A percentile compares a stretch with the other conserved stretches of the same genome.
Conservation (phyloP, 1,140 invertebrate species). For the Schlechtendalia chinensis region DNA sequence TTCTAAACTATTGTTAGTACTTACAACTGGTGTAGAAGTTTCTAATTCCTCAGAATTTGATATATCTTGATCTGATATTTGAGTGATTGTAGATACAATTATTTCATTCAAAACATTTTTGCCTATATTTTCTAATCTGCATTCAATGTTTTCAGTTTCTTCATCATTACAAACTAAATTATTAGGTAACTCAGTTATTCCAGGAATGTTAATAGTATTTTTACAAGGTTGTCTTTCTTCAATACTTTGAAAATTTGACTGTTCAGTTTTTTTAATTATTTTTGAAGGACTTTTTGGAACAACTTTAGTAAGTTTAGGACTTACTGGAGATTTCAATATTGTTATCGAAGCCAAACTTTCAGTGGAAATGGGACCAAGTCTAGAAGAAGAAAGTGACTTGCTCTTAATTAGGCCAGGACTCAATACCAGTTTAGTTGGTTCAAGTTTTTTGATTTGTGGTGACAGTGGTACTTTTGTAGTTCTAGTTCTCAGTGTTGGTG, state of each 20-base stretch:
- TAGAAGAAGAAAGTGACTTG: slow-evolving; percentile 32
- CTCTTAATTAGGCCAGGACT: slow-evolving; percentile 18
- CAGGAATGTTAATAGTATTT: slow-evolving; percentile 33
- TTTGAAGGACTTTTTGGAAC: slow-evolving; percentile 19
- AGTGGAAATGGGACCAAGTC: slow-evolving; percentile 12
- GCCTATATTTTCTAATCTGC: not conserved
- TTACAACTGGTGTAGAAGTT: not conserved
- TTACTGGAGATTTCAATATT: slow-evolving; percentile 30
- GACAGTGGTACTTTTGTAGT: not conserved
- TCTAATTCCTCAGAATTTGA: not conserved
- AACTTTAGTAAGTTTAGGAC: not conserved
- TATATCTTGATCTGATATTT: not conserved
- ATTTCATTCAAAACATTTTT: not conserved
- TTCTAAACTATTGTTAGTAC: not conserved
- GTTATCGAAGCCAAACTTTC: slow-evolving; percentile 26
- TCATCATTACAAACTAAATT: not conserved
- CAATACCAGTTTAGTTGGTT: slow-evolving; percentile 15
- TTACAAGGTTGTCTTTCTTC: not conserved
- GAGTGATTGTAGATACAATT: not conserved
- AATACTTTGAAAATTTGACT: slow-evolving; percentile 17
- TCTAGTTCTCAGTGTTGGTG: not conserved
- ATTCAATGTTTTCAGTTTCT: not conserved
- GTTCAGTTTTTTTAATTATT: slow-evolving; percentile 12
- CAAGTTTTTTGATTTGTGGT: not conserved
- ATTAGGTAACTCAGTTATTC: slow-evolving; percentile 26